phyloP scores from a whole-genome alignment of 2,113 vertebrate species.

The Lasiurus cinereus region DNA sequence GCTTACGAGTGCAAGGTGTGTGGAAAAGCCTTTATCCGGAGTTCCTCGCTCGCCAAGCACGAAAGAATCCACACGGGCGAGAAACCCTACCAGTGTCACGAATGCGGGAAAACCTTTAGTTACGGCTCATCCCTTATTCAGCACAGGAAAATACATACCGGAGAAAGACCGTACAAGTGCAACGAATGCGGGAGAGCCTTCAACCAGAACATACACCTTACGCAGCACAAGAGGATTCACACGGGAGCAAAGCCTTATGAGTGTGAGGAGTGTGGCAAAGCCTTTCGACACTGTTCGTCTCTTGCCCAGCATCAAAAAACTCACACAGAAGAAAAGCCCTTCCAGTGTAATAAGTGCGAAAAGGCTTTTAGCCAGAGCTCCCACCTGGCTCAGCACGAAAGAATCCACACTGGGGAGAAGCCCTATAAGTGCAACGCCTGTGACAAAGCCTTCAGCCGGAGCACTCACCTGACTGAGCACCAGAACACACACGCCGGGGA shows the following conservation, averaged over 20 bases:
- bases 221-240: slow-evolving; percentile 80
- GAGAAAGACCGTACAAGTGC: slow-evolving; percentile 81
- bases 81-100: slow-evolving; percentile 79
- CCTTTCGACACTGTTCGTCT: slow-evolving; percentile 81
- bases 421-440: slow-evolving; percentile 65
- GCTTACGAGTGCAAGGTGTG: slow-evolving; percentile 79
- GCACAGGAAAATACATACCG: slow-evolving; percentile 82
- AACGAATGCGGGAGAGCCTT: slow-evolving; percentile 80
- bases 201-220: slow-evolving; percentile 84
- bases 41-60: slow-evolving; percentile 79
- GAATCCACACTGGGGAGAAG: slow-evolving; percentile 74
- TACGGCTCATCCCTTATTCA: slow-evolving; percentile 82
- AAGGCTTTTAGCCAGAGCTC: slow-evolving; percentile 77
- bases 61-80: slow-evolving; percentile 82
- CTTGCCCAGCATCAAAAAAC: slow-evolving; percentile 83
- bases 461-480: slow-evolving; percentile 73
- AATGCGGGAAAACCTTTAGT: slow-evolving; percentile 81
- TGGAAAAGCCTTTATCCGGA: slow-evolving; percentile 80
- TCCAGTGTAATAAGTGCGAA: slow-evolving; percentile 72
- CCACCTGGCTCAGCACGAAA: slow-evolving; percentile 78
- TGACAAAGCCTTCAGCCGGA: slow-evolving; percentile 70
- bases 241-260: slow-evolving; percentile 79
- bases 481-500: slow-evolving; percentile 64
- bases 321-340: slow-evolving; percentile 79
- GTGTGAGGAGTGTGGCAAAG: slow-evolving; percentile 77